These are phyloP conservation scores for Cylloceria caligata DNA, from an alignment of 2,888 invertebrate species.

Conservation along the genomic window DNA sequence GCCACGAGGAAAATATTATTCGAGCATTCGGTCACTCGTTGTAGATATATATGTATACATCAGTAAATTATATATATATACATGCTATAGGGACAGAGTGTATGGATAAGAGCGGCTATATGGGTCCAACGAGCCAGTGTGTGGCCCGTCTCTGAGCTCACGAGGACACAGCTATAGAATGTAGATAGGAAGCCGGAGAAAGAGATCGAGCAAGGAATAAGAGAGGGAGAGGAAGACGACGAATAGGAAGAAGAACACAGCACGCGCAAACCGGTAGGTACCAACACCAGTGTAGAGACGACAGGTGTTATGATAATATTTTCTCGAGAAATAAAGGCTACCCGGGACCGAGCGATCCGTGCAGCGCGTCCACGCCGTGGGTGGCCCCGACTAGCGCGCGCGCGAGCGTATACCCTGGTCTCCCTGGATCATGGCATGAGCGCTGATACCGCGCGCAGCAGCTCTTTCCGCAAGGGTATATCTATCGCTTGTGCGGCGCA, in stretches of 20 bases:
- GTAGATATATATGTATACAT: background rate
- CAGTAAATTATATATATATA: background rate
- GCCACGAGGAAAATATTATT: slow-evolving; percentile 76
- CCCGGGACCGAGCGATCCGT: slow-evolving; percentile 69
- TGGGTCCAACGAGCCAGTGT: slow-evolving; percentile 32
- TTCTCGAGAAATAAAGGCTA: slow-evolving; percentile 81
- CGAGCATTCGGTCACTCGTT: slow-evolving; percentile 59
- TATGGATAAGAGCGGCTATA: slow-evolving; percentile 45
- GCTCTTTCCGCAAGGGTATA: slow-evolving; percentile 39
- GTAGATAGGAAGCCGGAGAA: slow-evolving; percentile 48
- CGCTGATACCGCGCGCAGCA: slow-evolving; percentile 47
- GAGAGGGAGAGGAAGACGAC: slow-evolving; percentile 28
- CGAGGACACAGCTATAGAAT: slow-evolving; percentile 43
- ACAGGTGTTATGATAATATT: slow-evolving; percentile 80
- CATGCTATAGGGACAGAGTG: slow-evolving; percentile 10
- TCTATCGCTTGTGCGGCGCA: slow-evolving; percentile 17
- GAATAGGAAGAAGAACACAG: slow-evolving; percentile 49
- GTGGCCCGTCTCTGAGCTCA: slow-evolving; percentile 49
- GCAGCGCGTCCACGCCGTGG: slow-evolving; percentile 69
- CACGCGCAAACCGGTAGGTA: slow-evolving; percentile 71
- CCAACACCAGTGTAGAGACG: slow-evolving; percentile 73
- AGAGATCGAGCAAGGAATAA: slow-evolving; percentile 36
- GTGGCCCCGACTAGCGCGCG: slow-evolving; percentile 64
- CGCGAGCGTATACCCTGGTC: slow-evolving; percentile 21
- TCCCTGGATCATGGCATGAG: slow-evolving; percentile 14